Evolutionary conservation across 1,140 invertebrate species (phyloP), one percentile per base, ranked within the genome.

Genomic region (Drosophila trapezifrons): DNA sequence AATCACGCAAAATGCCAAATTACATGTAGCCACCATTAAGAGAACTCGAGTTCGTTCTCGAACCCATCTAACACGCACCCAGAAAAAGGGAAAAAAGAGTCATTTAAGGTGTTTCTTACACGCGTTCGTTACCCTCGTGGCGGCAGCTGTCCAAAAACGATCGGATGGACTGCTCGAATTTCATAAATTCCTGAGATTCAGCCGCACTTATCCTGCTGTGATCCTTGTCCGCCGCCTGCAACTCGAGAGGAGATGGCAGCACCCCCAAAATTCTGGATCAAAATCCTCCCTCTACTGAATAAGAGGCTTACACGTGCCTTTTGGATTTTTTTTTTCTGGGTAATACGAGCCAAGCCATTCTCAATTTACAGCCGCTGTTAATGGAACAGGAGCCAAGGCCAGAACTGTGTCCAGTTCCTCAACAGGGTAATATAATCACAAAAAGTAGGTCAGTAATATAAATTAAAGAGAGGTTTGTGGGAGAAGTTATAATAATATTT

Each of bases 1-100:
- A 89, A 91, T 91, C 89, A 91, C 89, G 89, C 89, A 91, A 91
- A 84, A 89, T 82, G 81, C 87, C 79, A 89, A 89, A 89, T 89
- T 84, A 89, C 84, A 84, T 78, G 77, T 80, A 69, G 73, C 84
- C 73, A 90, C 82, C 82, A 83, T 90, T 90, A 90, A 79, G 64
- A 67, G 79, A 87, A 90, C 22, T 22, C 22, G 22, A 22, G 4
- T 4, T 77, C 83, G 49, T 32, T 20, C 51, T 37, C 29, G 13
- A 52, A 37, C 13, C 15, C 51, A 73, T 89, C 83, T 83, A 89
- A 87, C 84, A 87, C 84, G 84, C 84, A 89, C 76, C 75, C 40
- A 52, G 35, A 38, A 20, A 37, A 42, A 54, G 29, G 32, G 22
- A 52, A 52, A 78, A 84, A 66, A 71, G 78, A 89, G 80, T 75